phyloP scores from a whole-genome alignment of 1,140 invertebrate species.

The Lepidostoma basale region DNA sequence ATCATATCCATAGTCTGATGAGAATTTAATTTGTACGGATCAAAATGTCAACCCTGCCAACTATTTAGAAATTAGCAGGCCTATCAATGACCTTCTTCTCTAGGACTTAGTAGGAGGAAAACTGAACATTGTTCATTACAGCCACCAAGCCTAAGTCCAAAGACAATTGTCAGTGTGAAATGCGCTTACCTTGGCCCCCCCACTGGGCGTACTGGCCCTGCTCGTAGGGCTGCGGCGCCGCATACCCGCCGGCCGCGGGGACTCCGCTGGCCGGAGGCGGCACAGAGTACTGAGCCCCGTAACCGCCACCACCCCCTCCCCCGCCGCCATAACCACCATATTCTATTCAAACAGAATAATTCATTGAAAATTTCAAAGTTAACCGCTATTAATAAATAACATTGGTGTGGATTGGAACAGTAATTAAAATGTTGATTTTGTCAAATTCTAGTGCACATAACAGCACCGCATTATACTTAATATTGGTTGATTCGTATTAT shows the following conservation, averaged over 20 bases:
- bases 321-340: conserved; percentile 46
- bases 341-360: too few species aligned
- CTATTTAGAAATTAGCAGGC: conserved; percentile 35
- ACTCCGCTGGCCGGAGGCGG: conserved; percentile 51
- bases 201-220: conserved; percentile 29
- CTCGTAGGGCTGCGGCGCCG: conserved; percentile 12
- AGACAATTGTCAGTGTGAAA: neutral
- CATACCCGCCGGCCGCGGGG: conserved; percentile 49
- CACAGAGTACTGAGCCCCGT: conserved; percentile 48
- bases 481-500: too few species aligned
- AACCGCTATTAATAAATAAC: neutral
- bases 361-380: neutral
- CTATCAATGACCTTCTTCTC: conserved; percentile 39
- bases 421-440: too few species aligned
- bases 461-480: too few species aligned
- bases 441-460: too few species aligned
- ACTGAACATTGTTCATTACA: conserved; percentile 31
- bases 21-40: conserved; percentile 25
- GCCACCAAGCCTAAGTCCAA: conserved; percentile 42
- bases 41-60: conserved; percentile 40
- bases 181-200: conserved; percentile 26
- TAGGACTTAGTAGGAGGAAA: conserved; percentile 42
- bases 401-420: too few species aligned
- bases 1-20: too few species aligned
- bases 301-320: conserved; percentile 48